A percentile compares a stretch with the other conserved stretches of the same genome.
Evolutionary conservation across 2,888 invertebrate species (phyloP).

Genomic region (Trissolcus japonicus): DNA sequence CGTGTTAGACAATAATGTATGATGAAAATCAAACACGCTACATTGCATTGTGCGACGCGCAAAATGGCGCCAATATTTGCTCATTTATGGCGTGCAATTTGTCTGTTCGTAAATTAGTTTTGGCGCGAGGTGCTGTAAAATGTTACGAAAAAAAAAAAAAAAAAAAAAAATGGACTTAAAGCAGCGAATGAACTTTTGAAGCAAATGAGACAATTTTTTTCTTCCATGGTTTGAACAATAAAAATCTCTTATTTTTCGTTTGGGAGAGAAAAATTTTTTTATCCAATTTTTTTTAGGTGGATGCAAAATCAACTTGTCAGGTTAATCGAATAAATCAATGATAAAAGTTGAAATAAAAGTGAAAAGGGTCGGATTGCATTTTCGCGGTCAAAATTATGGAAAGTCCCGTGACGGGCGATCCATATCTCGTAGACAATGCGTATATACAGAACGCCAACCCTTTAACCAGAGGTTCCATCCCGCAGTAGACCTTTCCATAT

Average conservation of each 20-base stretch:
- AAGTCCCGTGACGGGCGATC: conserved; percentile 39
- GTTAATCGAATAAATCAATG: conserved; percentile 12
- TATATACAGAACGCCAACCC: conserved; percentile 40
- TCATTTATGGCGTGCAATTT: conserved; percentile 20
- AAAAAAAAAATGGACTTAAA: no score
- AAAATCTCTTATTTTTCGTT: neutral
- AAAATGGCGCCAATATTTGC: conserved; percentile 20
- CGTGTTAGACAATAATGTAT: neutral
- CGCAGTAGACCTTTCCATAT: conserved; percentile 40
- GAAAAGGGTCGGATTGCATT: conserved; percentile 5
- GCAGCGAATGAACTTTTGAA: no score
- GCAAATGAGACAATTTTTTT: no score
- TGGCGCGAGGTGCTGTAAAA: neutral
- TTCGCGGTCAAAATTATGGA: conserved; percentile 37
- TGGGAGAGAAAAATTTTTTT: neutral
- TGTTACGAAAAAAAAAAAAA: no score
- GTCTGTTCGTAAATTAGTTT: neutral
- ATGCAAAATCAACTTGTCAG: neutral
- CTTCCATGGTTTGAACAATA: no score
- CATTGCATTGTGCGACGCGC: neutral
- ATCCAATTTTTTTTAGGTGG: neutral
- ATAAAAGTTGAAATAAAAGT: conserved; percentile 14
- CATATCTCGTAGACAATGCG: conserved; percentile 49
- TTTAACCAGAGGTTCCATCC: conserved; percentile 47
- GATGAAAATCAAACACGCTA: conserved; percentile 7